Conservation (phyloP, 2,113 vertebrate species). For the Antennarius striatus region DNA sequence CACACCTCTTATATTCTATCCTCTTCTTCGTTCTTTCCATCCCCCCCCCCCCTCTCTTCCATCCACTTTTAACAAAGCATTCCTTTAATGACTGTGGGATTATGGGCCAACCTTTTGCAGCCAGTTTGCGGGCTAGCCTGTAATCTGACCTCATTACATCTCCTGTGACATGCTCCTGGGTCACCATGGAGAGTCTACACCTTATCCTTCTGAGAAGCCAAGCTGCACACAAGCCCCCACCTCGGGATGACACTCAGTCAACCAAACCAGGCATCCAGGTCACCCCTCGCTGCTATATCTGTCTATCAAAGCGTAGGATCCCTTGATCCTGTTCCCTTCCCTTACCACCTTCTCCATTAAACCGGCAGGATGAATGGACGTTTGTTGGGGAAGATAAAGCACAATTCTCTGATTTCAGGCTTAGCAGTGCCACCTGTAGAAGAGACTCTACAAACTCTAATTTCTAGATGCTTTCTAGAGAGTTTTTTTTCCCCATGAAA, state of each 20-base stretch:
- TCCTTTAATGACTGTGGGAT: slow-evolving; percentile 82
- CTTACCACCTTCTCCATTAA: slow-evolving; percentile 54
- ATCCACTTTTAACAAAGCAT: slow-evolving; percentile 79
- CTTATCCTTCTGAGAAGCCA: slow-evolving; percentile 70
- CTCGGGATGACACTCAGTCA: slow-evolving; percentile 63
- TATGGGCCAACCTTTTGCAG: slow-evolving; percentile 80
- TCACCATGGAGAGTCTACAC: slow-evolving; percentile 73
- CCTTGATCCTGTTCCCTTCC: slow-evolving; percentile 59
- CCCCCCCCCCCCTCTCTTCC: slow-evolving; percentile 59
- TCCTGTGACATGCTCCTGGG: slow-evolving; percentile 77
- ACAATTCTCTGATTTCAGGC: slow-evolving; percentile 56
- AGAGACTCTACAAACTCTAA: slow-evolving; percentile 40
- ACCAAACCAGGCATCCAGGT: slow-evolving; percentile 58
- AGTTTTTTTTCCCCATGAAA: too few species aligned
- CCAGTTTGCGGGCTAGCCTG: slow-evolving; percentile 76
- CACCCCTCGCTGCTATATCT: slow-evolving; percentile 61
- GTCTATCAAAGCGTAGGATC: slow-evolving; percentile 58
- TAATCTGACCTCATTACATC: slow-evolving; percentile 87
- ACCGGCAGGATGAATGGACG: slow-evolving; percentile 54
- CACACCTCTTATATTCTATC: slow-evolving; percentile 72
- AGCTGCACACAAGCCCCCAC: slow-evolving; percentile 53
- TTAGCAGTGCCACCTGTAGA: slow-evolving; percentile 55
- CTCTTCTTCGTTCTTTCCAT: slow-evolving; percentile 64
- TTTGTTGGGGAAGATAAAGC: slow-evolving; percentile 59
- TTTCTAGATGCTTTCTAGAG: too few species aligned